A percentile compares a stretch with the other conserved stretches of the same genome.
Evolutionary conservation across 2,113 vertebrate genomes (phyloP).

Genomic region (Micromys minutus): DNA sequence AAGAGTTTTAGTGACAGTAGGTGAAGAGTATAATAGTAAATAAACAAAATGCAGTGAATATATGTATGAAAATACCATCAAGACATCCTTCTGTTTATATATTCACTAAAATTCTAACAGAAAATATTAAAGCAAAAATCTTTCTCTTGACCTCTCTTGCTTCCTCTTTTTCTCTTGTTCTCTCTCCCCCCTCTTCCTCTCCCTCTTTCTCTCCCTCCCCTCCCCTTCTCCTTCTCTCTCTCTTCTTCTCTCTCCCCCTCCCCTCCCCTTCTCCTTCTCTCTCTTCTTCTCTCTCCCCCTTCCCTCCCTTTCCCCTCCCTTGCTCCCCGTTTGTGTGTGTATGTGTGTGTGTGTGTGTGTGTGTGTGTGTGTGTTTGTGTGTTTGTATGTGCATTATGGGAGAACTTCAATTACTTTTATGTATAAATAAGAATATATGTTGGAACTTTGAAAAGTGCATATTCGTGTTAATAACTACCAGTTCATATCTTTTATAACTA

Average conservation of each 20-base stretch:
- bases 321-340: too few relatives aligned
- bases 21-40: neutral
- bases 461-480: neutral
- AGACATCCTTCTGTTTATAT: neutral
- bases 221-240: too few relatives aligned
- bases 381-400: too few relatives aligned
- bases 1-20: neutral
- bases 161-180: too few relatives aligned
- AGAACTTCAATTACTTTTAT: neutral
- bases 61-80: neutral
- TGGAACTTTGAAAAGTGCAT: neutral
- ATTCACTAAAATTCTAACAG: neutral
- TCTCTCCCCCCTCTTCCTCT: too few relatives aligned
- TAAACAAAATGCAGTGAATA: neutral
- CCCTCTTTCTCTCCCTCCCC: too few relatives aligned
- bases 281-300: too few relatives aligned
- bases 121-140: neutral
- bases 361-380: too few relatives aligned
- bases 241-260: too few relatives aligned
- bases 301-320: too few relatives aligned
- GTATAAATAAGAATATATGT: neutral
- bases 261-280: too few relatives aligned
- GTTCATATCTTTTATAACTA: slow-evolving; percentile 5
- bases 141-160: too few relatives aligned
- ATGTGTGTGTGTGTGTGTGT: neutral